Evolutionary conservation across 1,140 invertebrate genomes (phyloP).

Genomic region (Cyclina sinensis): DNA sequence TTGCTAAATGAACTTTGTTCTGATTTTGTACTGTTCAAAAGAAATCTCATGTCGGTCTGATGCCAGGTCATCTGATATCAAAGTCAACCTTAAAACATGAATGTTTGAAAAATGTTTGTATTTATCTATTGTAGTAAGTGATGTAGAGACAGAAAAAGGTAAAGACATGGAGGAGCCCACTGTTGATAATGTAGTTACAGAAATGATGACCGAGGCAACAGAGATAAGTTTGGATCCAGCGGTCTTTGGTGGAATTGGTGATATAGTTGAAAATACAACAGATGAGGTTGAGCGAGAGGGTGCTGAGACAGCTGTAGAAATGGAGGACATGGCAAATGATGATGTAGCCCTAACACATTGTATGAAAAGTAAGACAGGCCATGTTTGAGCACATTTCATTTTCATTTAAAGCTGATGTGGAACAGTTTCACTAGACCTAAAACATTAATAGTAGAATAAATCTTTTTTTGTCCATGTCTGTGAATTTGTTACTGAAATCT

Average conservation of each 20-base stretch:
- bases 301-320: neutral
- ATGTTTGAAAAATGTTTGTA: neutral
- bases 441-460: too few relatives aligned
- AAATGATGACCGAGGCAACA: neutral
- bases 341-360: neutral
- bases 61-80: too few relatives aligned
- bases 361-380: neutral
- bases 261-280: neutral
- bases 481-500: too few relatives aligned
- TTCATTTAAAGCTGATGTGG: too few relatives aligned
- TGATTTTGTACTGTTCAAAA: neutral
- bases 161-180: neutral
- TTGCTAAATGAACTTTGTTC: neutral
- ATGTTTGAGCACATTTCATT: too few relatives aligned
- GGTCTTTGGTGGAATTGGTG: neutral
- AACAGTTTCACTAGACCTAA: too few relatives aligned
- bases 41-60: neutral
- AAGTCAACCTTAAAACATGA: neutral
- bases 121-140: too few relatives aligned
- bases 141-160: neutral
- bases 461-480: too few relatives aligned
- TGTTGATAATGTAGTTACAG: slow-evolving; percentile 12
- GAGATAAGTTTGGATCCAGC: neutral
- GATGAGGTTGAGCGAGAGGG: neutral
- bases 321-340: neutral